These are phyloP conservation scores for Drosophila paramelanica DNA, from an alignment of 2,888 invertebrate genomes.

Conservation along the genomic window DNA sequence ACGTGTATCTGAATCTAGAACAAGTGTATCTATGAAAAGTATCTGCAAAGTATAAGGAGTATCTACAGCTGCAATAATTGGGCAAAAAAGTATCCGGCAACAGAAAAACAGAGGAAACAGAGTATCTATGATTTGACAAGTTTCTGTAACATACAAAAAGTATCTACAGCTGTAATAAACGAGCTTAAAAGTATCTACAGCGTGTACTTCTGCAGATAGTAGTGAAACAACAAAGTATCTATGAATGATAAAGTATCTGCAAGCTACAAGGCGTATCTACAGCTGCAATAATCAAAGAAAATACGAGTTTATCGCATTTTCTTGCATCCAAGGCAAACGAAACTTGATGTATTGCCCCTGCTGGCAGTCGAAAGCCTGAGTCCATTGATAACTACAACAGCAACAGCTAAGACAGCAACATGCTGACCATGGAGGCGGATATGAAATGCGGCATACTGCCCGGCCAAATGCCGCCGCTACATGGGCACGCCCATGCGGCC, in stretches of 20 bases:
- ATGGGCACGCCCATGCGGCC: slow-evolving; percentile 86
- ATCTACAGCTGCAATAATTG: neutral
- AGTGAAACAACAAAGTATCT: slow-evolving; percentile 17
- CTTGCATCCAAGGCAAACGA: neutral
- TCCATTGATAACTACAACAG: slow-evolving; percentile 1
- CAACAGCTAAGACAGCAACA: slow-evolving; percentile 85
- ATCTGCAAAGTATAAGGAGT: neutral
- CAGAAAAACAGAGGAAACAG: neutral
- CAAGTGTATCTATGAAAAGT: slow-evolving; percentile 9
- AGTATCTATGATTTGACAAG: neutral
- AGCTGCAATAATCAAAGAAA: neutral
- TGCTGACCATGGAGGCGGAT: slow-evolving; percentile 97
- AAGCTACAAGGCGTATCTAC: neutral
- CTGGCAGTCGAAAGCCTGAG: slow-evolving; percentile 1
- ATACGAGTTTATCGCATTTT: neutral
- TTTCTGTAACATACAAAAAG: neutral
- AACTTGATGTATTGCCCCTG: slow-evolving; percentile 9
- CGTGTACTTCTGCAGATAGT: too few relatives aligned
- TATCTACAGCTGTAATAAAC: neutral
- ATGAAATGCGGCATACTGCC: slow-evolving; percentile 95
- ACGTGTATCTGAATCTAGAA: slow-evolving; percentile 3
- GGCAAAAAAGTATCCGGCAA: neutral
- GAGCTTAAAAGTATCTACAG: neutral
- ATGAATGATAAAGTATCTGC: neutral
- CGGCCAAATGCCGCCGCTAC: slow-evolving; percentile 94